Percentiles rank a stretch among this genome's conserved stretches.
Evolutionary conservation across 2,888 invertebrate genomes (phyloP).

Genomic region (Drosophila gaucha): DNA sequence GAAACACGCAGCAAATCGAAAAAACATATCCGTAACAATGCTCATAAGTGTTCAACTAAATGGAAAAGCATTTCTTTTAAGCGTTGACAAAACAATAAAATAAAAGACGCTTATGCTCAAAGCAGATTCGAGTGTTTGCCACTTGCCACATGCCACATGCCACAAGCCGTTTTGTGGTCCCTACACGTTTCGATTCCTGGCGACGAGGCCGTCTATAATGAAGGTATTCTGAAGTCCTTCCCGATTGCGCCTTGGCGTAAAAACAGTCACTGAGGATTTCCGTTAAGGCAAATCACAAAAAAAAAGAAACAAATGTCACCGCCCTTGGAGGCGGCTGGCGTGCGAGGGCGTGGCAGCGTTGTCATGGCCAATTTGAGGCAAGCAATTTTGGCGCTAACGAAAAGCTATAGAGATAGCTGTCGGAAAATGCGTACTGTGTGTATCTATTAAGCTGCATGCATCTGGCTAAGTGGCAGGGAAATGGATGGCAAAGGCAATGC

Average conservation of each 20-base stretch:
- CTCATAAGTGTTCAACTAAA: constrained; percentile 80
- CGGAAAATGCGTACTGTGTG: constrained; percentile 35
- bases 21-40: constrained; percentile 70
- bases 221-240: constrained; percentile 60
- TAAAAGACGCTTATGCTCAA: constrained; percentile 69
- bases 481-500: constrained; percentile 14
- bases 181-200: constrained; percentile 53
- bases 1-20: constrained; percentile 41
- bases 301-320: constrained; percentile 30
- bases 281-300: constrained; percentile 46
- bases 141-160: constrained; percentile 27
- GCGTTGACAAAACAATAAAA: constrained; percentile 79
- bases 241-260: constrained; percentile 56
- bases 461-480: constrained; percentile 31
- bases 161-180: constrained; percentile 49
- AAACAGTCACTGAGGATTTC: constrained; percentile 66
- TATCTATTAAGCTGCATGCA: constrained; percentile 42
- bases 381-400: constrained; percentile 53
- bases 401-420: constrained; percentile 55
- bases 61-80: constrained; percentile 80
- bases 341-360: constrained; percentile 19
- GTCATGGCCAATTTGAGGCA: constrained; percentile 58
- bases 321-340: not conserved
- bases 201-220: constrained; percentile 62
- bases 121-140: constrained; percentile 38